phyloP scores from a whole-genome alignment of 2,888 invertebrate species.

The Oligia strigilis region DNA sequence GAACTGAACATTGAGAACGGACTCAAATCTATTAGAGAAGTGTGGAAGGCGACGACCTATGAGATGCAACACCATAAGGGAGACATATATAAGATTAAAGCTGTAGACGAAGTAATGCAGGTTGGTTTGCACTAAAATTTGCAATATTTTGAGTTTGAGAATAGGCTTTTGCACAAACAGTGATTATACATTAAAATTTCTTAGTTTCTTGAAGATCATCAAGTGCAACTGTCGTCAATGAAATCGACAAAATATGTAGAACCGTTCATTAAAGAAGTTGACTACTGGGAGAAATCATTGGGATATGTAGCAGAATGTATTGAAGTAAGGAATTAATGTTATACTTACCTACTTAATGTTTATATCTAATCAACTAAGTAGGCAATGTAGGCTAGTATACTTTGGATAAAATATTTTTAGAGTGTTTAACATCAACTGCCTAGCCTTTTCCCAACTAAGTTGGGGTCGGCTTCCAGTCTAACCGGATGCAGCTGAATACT shows the following conservation, averaged over 20 bases:
- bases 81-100: slow-evolving; percentile 93
- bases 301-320: slow-evolving; percentile 95
- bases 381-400: too few species aligned
- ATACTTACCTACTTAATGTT: not conserved
- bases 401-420: too few species aligned
- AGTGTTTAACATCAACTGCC: too few species aligned
- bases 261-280: slow-evolving; percentile 95
- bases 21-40: slow-evolving; percentile 92
- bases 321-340: slow-evolving; percentile 87
- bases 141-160: not conserved
- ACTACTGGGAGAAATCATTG: slow-evolving; percentile 96
- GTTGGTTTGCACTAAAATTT: slow-evolving; percentile 66
- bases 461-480: too few species aligned
- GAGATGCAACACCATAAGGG: slow-evolving; percentile 94
- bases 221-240: slow-evolving; percentile 95
- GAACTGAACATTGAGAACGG: slow-evolving; percentile 96
- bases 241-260: slow-evolving; percentile 96
- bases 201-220: slow-evolving; percentile 94
- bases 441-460: too few species aligned
- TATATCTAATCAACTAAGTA: not conserved
- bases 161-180: not conserved
- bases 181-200: not conserved
- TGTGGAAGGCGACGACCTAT: slow-evolving; percentile 93
- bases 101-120: slow-evolving; percentile 94
- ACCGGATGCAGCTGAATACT: too few species aligned